These are phyloP conservation scores for Pyrrhia umbra DNA, from an alignment of 2,888 invertebrate species.

Conservation along the genomic window DNA sequence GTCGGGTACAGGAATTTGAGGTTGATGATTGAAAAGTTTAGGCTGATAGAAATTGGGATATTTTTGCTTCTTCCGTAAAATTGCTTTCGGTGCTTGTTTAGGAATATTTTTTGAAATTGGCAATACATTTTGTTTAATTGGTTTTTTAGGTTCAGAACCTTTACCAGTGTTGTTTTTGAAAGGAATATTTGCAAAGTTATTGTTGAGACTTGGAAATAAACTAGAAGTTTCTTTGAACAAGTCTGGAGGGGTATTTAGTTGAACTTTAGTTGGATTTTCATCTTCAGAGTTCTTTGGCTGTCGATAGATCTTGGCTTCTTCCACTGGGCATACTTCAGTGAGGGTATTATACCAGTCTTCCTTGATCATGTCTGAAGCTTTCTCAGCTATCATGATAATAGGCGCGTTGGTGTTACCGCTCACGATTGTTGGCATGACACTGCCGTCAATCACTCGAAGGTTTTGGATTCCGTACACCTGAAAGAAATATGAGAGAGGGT, in stretches of 20 bases:
- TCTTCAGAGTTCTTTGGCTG: constrained; percentile 61
- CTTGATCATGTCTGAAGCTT: constrained; percentile 95
- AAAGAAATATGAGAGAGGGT: background rate
- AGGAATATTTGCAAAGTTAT: constrained; percentile 4
- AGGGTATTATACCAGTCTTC: constrained; percentile 90
- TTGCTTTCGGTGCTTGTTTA: constrained; percentile 34
- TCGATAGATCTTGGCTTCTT: constrained; percentile 41
- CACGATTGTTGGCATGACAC: constrained; percentile 95
- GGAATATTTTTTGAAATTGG: background rate
- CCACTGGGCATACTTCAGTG: constrained; percentile 63
- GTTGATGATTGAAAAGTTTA: constrained; percentile 20
- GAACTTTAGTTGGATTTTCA: constrained; percentile 58
- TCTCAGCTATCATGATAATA: constrained; percentile 95
- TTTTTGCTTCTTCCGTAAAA: constrained; percentile 14
- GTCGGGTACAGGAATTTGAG: constrained; percentile 35
- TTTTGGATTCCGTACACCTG: constrained; percentile 92
- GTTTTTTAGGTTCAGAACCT: background rate
- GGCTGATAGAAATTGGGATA: constrained; percentile 35
- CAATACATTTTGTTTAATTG: background rate
- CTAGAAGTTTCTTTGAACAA: constrained; percentile 78
- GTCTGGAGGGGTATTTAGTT: constrained; percentile 60
- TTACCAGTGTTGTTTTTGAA: background rate
- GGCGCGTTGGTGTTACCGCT: constrained; percentile 96
- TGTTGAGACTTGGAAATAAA: constrained; percentile 73
- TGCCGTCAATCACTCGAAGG: constrained; percentile 94